These are phyloP conservation scores for Corythoichthys haematopterus DNA, from an alignment of 2,113 vertebrate genomes.

Conservation along the genomic window DNA sequence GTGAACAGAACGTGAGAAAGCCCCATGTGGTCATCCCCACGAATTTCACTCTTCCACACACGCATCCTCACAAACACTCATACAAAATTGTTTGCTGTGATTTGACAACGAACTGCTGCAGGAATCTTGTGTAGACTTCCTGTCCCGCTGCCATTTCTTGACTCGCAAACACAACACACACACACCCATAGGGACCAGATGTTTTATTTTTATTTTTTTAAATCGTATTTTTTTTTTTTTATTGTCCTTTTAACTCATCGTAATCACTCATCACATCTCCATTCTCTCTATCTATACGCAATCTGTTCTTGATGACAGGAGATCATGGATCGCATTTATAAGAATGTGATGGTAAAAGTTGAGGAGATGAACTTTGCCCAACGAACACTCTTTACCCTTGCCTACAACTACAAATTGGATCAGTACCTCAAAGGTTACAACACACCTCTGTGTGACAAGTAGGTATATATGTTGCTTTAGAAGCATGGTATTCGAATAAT, in stretches of 20 bases:
- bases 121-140: conserved; percentile 51
- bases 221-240: conserved; percentile 32
- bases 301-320: conserved; percentile 68
- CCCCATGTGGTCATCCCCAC: conserved; percentile 66
- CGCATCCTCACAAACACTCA: conserved; percentile 30
- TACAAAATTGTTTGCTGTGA: conserved; percentile 51
- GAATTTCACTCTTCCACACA: conserved; percentile 43
- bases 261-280: background rate
- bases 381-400: conserved; percentile 83
- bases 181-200: conserved; percentile 32
- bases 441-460: conserved; percentile 90
- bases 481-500: background rate
- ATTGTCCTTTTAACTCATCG: conserved; percentile 12
- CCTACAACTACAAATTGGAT: conserved; percentile 97
- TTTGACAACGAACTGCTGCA: conserved; percentile 39
- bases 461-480: conserved; percentile 4
- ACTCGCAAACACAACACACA: conserved; percentile 3
- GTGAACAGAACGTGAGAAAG: conserved; percentile 77
- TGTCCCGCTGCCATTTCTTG: conserved; percentile 34
- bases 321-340: conserved; percentile 97
- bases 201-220: conserved; percentile 36
- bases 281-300: background rate
- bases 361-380: conserved; percentile 87
- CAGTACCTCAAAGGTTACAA: conserved; percentile 82
- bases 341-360: conserved; percentile 91